Conservation (phyloP, 2,888 invertebrate genomes). For the Rotaria sp. region DNA sequence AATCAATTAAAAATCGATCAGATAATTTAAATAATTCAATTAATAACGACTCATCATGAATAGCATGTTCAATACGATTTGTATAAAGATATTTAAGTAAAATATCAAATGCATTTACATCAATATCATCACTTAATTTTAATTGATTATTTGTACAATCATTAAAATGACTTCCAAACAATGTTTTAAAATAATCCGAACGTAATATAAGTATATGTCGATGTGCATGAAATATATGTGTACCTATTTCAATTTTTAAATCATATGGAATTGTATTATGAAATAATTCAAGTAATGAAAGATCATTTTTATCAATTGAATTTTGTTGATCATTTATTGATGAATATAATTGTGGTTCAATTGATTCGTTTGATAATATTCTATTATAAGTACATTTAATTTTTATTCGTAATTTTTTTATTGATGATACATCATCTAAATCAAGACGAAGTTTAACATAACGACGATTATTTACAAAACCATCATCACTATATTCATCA, state of each 20-base stretch:
- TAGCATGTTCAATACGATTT: neutral
- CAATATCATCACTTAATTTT: neutral
- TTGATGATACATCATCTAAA: conserved; percentile 8
- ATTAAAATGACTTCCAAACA: conserved; percentile 4
- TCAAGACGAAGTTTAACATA: neutral
- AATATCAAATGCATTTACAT: neutral
- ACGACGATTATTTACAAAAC: neutral
- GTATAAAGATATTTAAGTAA: neutral
- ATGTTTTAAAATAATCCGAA: conserved; percentile 26
- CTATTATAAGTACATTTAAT: conserved; percentile 23
- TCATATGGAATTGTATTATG: conserved; percentile 2
- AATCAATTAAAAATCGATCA: conserved; percentile 21
- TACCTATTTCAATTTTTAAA: conserved; percentile 27
- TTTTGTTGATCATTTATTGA: neutral
- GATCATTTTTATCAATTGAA: neutral
- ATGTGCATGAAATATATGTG: conserved; percentile 2
- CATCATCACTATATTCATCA: conserved; percentile 17
- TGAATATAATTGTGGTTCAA: neutral
- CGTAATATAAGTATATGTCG: conserved; percentile 6
- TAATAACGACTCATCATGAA: neutral
- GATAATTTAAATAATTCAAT: conserved; percentile 27
- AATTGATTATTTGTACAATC: conserved; percentile 16
- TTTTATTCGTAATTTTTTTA: conserved; percentile 28
- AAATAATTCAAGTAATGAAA: neutral
- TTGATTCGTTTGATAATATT: neutral